Evolutionary conservation across 64 coral and sea anemone species (phyloP), one percentile per base, ranked within the genome.

Genomic region (Acropora yongei): DNA sequence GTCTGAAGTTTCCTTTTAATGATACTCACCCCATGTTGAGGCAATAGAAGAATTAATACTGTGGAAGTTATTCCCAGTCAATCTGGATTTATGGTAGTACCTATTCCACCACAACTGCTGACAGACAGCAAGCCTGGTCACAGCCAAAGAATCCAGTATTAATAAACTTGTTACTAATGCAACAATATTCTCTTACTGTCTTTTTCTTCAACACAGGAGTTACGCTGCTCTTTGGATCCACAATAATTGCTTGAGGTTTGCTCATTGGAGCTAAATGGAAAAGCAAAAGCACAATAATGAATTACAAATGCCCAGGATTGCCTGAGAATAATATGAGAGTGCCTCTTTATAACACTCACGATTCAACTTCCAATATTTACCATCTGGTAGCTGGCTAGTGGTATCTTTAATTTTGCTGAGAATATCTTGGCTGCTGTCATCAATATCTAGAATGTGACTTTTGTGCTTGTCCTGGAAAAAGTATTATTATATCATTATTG

Each of bases 401-500:
- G 83, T 96, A 76, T 96, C 95, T 47, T 92, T 98, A 49, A 98
- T 98, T 44, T 91, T 91, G 74, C 82, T 93, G 13, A 98, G 82
- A 44, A 99, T 99, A 61, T 80, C 92, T 83, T 99, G 97, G 72
- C 97, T 99, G 85, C 78, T 94, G 68, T 96, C 94, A 75, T 99
- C 97, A n/a, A 96, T 84, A 49, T 96, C 92, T n/a, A 91, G 77
- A 18, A 91, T 39, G 51, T 72, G 17, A 85, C 45, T 76, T 49
- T 91, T 63, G 75, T 94, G 46, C 12, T 91, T 91, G 44, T 43
- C 86, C 73, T 88, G 90, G 49, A 69, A 83, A 66, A 66, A 4
- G 10, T 7, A 55, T 7, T 55, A 55, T 55, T 55, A 7, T 55
- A 55, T 7, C 10, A 55, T 7, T 55, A 7, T 55, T 55, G 51